Base-by-base conservation (phyloP, 2,888 invertebrate genomes). In the Caprella mutica region DNA sequence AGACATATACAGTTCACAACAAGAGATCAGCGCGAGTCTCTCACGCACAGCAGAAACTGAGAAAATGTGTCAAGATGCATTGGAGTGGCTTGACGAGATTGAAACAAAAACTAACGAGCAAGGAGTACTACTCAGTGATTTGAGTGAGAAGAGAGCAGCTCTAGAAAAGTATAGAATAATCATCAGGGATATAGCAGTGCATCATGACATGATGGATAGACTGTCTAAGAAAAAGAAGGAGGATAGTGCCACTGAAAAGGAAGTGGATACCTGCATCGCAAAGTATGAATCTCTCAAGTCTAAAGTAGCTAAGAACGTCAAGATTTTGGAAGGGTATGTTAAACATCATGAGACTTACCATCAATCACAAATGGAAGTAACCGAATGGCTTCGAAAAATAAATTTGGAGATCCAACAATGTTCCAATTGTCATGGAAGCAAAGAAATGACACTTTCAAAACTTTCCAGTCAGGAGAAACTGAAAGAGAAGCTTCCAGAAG, bases 121-220 rank as follows among this genome's bases (percentile, higher is more conserved):
- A 35, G 69, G 71, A 9, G 72, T 72, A 9, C 80, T 81, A 59
- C 78, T 86, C 27, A 86, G 88, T 68, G 92, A 93, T 70, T 75
- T 93, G 2, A 86, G 89, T 52, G 94, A 94, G 71, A 94, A 93
- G 73, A 84, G 87, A 67, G 85, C 90, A 0, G 82, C 85, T 42
- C 71, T 92, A 21, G 93, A 94, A 71, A 93, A 91, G 72, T 86
- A 85, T 72, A 85, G 82, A 69, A 81, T 83, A 0, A 79, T 90
- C 52, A 83, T 84, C 67, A 80, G 88, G 65, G 92, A 94, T 68
- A 82, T 90, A 43, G 81, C 80, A 58, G 81, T 83, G 0, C 88
- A 91, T 67, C 81, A 77, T 55, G 89, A 89, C 62, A 77, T 85
- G 29, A 80, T 89, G 0, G 84, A 84, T 65, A 83, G 83, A 69